phyloP scores from a whole-genome alignment of 1,140 invertebrate genomes.

The Heterodera carotae region DNA sequence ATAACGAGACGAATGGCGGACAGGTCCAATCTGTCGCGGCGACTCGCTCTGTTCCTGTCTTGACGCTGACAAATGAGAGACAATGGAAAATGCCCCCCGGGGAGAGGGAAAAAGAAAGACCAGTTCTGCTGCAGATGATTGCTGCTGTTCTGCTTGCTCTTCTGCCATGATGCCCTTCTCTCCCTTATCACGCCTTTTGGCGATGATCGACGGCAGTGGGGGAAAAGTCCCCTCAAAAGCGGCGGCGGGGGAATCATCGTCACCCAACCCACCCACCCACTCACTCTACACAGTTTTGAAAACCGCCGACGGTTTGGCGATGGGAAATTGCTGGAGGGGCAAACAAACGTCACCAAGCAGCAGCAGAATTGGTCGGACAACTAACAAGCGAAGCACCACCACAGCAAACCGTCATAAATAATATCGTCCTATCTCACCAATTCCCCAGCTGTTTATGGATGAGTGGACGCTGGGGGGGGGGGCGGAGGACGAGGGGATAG shows the following conservation, averaged over 20 bases:
- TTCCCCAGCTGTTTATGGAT: conserved; percentile 2
- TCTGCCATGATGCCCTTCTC: no score
- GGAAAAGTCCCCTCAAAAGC: conserved; percentile 6
- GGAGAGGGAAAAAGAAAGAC: background rate
- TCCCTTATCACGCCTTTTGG: background rate
- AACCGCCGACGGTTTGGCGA: conserved; percentile 14
- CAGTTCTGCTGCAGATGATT: background rate
- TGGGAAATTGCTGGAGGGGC: background rate
- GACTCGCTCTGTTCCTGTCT: background rate
- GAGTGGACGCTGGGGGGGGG: background rate
- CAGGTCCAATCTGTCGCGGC: background rate
- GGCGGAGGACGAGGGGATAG: conserved; percentile 20
- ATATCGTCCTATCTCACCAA: background rate
- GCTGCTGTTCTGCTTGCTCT: background rate
- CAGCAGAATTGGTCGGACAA: background rate
- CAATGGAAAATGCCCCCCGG: background rate
- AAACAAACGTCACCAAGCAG: no score
- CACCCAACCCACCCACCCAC: no score
- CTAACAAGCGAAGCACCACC: background rate
- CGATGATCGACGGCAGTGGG: background rate
- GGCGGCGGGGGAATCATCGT: background rate
- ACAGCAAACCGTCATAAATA: background rate
- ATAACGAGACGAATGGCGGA: background rate
- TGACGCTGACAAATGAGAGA: background rate
- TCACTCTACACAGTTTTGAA: background rate